A percentile compares a stretch with the other conserved stretches of the same genome.
phyloP scores from a whole-genome alignment of 2,797 vertebrate species.

The Crenuchus spilurus region DNA sequence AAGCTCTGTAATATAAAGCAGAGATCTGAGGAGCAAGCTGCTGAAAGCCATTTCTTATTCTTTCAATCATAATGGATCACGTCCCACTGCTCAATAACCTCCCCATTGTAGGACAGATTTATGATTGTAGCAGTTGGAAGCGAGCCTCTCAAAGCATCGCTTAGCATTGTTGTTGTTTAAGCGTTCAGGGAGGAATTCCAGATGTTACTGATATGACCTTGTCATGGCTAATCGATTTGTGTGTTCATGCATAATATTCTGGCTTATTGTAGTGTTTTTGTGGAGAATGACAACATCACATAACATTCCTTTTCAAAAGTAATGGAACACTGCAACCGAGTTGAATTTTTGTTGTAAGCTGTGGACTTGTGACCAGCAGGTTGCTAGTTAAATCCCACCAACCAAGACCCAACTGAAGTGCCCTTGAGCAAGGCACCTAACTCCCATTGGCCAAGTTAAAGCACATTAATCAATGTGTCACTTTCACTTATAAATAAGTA shows the following conservation, averaged over 20 bases:
- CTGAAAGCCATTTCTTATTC: background rate
- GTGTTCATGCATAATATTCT: background rate
- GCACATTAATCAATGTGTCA: no score
- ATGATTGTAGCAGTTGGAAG: background rate
- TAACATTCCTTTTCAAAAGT: background rate
- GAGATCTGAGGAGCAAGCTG: background rate
- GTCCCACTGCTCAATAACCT: background rate
- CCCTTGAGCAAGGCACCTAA: no score
- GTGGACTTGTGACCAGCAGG: no score
- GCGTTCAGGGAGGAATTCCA: background rate
- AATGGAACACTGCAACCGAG: background rate
- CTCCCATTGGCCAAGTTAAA: no score
- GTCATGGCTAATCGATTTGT: background rate
- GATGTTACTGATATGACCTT: background rate
- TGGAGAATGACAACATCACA: background rate
- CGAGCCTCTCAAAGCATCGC: background rate
- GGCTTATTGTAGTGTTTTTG: no score
- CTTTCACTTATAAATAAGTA: no score
- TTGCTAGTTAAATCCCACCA: no score
- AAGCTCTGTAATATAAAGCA: background rate
- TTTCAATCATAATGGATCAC: background rate
- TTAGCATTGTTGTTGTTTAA: background rate
- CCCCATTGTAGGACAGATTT: background rate
- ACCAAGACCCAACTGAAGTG: no score
- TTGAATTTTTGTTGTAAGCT: no score